phyloP scores from a whole-genome alignment of 2,113 vertebrate genomes.

The Stigmatopora nigra region DNA sequence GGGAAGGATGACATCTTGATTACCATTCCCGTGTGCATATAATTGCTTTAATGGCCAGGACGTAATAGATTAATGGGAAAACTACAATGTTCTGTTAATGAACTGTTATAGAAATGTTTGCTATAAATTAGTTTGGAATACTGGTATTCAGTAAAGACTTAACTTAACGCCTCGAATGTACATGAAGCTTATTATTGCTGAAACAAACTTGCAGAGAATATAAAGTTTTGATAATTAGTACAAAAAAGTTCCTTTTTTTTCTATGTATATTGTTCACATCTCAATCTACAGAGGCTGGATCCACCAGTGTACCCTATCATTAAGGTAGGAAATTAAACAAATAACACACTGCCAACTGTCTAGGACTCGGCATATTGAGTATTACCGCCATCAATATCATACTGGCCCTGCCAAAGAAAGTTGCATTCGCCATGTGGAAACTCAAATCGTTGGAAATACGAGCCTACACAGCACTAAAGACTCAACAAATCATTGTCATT shows the following conservation, averaged over 20 bases:
- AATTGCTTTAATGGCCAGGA: not conserved
- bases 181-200: not conserved
- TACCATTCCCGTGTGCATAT: conserved; percentile 18
- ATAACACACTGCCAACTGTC: not conserved
- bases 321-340: conserved; percentile 16
- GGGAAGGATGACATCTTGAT: conserved; percentile 49
- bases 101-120: not conserved
- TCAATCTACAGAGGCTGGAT: conserved; percentile 16
- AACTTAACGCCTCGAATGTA: not conserved
- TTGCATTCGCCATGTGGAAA: conserved; percentile 3
- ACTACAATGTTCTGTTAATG: not conserved
- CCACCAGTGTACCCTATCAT: conserved; percentile 11
- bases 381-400: conserved; percentile 11
- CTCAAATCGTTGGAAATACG: conserved; percentile 3
- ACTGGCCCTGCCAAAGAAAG: conserved; percentile 1
- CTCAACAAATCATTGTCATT: conserved; percentile 10
- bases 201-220: not conserved
- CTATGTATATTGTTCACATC: not conserved
- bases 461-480: conserved; percentile 1
- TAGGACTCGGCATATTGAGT: conserved; percentile 4
- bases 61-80: not conserved
- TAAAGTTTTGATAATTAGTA: not conserved
- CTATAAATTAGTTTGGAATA: not conserved
- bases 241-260: not conserved
- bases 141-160: not conserved